phyloP scores from a whole-genome alignment of 92 coral and sea anemone genomes.

The Heliopora coerulea region DNA sequence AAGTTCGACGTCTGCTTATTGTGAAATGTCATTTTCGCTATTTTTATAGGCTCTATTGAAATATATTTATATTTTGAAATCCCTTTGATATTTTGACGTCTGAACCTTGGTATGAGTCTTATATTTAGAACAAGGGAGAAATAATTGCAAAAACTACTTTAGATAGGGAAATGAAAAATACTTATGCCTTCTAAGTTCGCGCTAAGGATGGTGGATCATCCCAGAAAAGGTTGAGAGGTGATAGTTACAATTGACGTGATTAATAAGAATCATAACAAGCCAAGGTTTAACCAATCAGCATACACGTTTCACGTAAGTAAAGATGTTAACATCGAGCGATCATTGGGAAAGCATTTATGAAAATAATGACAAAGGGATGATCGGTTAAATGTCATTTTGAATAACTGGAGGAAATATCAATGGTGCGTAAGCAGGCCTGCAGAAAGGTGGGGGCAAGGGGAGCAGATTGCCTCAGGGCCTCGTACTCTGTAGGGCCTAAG shows the following conservation, averaged over 20 bases:
- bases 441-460: too few species aligned
- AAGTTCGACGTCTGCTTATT: too few species aligned
- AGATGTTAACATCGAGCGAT: constrained; percentile 26
- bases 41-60: too few species aligned
- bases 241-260: constrained; percentile 57
- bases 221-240: constrained; percentile 39
- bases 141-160: constrained; percentile 57
- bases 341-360: constrained; percentile 63
- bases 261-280: constrained; percentile 87
- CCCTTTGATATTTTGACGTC: too few species aligned
- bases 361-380: constrained; percentile 71
- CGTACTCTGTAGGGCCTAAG: too few species aligned
- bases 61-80: too few species aligned
- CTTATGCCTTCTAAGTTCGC: constrained; percentile 59
- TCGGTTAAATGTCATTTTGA: constrained; percentile 58
- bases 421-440: constrained; percentile 71
- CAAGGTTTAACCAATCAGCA: constrained; percentile 49
- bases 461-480: too few species aligned
- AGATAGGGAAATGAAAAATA: constrained; percentile 64
- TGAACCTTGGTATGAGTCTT: too few species aligned
- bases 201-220: constrained; percentile 65
- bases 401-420: constrained; percentile 65
- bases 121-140: constrained; percentile 37
- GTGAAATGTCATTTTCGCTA: too few species aligned
- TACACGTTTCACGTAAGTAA: constrained; percentile 63